Percentiles rank a stretch among this genome's conserved stretches.
These are phyloP conservation scores for Lanistes nyassanus DNA, from an alignment of 1,140 invertebrate genomes.

Conservation along the genomic window DNA sequence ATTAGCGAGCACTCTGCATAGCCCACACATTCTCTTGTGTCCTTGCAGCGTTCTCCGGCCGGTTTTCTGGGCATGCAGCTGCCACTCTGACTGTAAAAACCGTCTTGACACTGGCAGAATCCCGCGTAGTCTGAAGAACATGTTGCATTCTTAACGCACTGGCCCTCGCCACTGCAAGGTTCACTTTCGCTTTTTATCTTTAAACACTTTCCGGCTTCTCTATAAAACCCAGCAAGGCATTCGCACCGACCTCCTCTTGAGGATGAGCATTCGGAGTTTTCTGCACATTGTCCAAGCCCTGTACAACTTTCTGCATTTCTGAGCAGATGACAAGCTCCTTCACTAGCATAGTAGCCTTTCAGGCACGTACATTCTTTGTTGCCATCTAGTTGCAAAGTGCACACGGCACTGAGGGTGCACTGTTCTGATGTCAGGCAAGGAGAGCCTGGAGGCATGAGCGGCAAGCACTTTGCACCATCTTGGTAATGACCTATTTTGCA, in stretches of 20 bases:
- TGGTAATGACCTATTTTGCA: constrained; percentile 24
- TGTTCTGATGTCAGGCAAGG: constrained; percentile 10
- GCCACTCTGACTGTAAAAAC: constrained; percentile 22
- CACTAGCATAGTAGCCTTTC: constrained; percentile 14
- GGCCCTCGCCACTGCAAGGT: constrained; percentile 20
- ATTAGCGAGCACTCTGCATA: constrained; percentile 25
- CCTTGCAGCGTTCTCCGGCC: constrained; percentile 7
- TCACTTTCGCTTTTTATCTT: constrained; percentile 18
- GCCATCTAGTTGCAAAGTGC: background rate
- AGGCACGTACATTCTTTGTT: constrained; percentile 19
- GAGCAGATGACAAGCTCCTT: constrained; percentile 8
- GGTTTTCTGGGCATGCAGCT: constrained; percentile 13
- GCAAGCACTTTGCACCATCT: constrained; percentile 16
- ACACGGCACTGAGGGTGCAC: constrained; percentile 15
- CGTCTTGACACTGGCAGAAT: constrained; percentile 20
- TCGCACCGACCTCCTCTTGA: constrained; percentile 14
- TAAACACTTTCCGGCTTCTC: constrained; percentile 6
- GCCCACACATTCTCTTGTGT: constrained; percentile 18
- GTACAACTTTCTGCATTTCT: constrained; percentile 21
- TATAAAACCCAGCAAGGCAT: constrained; percentile 24
- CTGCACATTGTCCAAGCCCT: constrained; percentile 22
- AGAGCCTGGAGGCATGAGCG: constrained; percentile 10
- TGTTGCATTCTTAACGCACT: constrained; percentile 27
- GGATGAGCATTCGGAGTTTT: constrained; percentile 21
- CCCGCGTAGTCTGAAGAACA: constrained; percentile 25